Evolutionary conservation across 2,113 vertebrate species (phyloP), one percentile per base, ranked within the genome.

Genomic region (Callocephalon fimbriatum): DNA sequence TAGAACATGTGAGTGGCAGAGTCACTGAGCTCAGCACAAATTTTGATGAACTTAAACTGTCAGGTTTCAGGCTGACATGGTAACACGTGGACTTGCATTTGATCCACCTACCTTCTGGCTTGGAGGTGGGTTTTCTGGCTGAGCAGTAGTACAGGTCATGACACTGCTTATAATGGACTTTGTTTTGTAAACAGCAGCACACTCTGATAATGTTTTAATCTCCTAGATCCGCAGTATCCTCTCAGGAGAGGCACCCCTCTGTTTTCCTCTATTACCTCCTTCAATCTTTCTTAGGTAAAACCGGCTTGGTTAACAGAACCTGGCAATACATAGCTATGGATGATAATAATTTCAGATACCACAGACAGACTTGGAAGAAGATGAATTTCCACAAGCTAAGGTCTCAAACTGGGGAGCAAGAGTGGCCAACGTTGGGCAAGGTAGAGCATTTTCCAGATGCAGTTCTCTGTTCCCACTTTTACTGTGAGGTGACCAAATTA

Each of bases 111-210:
- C 16, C 44, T 88, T 22, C 72, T 53, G 26, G 7, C 29, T 63
- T 17, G 44, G 58, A 81, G 18, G 32, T 23, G 29, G 29, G 29
- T 68, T 72, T 87, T 72, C 61, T 79, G 45, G 44, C 37, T 70
- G 40, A 90, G 65, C 44, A 76, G 83, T 77, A 26, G 20, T n/a
- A 53, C 71, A 66, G 56, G 40, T 75, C 78, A 63, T 3, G 13
- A 58, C 62, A 53, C 10, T 58, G 27, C 42, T 95, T 71, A 26
- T 58, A 73, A 58, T 23, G 71, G 75, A 77, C 37, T 86, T 35
- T 56, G 75, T 84, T 91, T 88, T 77, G 68, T 56, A 92, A 95
- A 95, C 14, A 91, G 68, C 63, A 88, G 54, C 63, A 88, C 27
- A 16, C 21, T 73, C 72, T 67, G 86, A 59, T 74, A 70, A 92